These are phyloP conservation scores for Oreochromis tanganicae DNA, from an alignment of 2,113 vertebrate genomes.

Conservation along the genomic window DNA sequence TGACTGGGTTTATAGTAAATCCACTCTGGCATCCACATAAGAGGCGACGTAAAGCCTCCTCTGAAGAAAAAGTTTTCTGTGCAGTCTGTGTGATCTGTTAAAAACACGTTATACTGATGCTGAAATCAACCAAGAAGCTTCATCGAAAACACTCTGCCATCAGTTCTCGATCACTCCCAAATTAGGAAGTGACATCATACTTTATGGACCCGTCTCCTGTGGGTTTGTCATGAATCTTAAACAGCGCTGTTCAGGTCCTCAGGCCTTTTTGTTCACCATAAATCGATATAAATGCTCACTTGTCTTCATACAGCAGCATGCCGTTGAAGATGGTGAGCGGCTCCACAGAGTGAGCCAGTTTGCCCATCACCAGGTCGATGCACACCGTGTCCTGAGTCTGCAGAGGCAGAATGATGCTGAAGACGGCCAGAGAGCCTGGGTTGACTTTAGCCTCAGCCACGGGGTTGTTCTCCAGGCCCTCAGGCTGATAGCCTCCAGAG, in stretches of 20 bases:
- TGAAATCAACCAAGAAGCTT: neutral
- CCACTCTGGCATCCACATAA: neutral
- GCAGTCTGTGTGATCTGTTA: neutral
- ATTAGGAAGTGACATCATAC: neutral
- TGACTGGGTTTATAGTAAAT: neutral
- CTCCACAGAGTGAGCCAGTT: constrained; percentile 85
- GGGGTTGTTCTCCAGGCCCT: constrained; percentile 90
- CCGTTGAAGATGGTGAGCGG: constrained; percentile 90
- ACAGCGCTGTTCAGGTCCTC: neutral
- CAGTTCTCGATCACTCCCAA: neutral
- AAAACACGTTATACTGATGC: neutral
- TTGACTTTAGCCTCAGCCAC: constrained; percentile 78
- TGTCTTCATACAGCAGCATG: constrained; percentile 79
- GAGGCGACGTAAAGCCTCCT: neutral
- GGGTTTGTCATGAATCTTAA: neutral
- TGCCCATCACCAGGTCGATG: constrained; percentile 89
- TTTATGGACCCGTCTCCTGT: neutral
- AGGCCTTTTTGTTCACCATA: neutral
- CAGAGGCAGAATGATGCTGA: constrained; percentile 87
- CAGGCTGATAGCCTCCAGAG: constrained; percentile 87
- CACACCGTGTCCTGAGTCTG: constrained; percentile 82
- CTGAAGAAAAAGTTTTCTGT: neutral
- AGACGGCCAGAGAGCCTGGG: constrained; percentile 82
- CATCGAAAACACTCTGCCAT: constrained; percentile 1
- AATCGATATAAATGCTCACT: neutral